Evolutionary conservation across 2,888 invertebrate species (phyloP).

Genomic region (Drosophila rellima): DNA sequence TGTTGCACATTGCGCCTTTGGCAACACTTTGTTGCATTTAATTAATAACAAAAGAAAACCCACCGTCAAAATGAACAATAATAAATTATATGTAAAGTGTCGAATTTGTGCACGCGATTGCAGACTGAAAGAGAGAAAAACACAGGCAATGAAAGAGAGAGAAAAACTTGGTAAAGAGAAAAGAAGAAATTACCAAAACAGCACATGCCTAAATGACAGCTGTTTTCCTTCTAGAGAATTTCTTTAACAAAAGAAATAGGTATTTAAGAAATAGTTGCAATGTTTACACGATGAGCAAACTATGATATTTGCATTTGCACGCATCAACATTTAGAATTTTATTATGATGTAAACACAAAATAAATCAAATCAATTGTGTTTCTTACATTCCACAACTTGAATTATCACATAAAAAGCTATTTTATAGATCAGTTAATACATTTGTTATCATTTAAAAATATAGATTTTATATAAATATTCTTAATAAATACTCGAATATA

Average conservation of each 20-base stretch:
- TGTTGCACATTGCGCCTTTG: slow-evolving; percentile 17
- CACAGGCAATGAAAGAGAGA: slow-evolving; percentile 8
- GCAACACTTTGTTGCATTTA: slow-evolving; percentile 36
- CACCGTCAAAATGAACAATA: slow-evolving; percentile 5
- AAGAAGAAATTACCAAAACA: slow-evolving; percentile 6
- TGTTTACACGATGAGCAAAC: slow-evolving; percentile 6
- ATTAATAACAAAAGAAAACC: slow-evolving; percentile 44
- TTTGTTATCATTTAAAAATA: not conserved
- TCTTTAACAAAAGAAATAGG: not conserved
- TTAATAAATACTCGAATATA: not conserved
- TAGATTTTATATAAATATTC: not conserved
- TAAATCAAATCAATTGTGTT: not conserved
- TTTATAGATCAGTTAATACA: not conserved
- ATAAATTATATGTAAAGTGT: slow-evolving; percentile 22
- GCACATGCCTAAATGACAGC: slow-evolving; percentile 8
- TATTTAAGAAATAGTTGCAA: not conserved
- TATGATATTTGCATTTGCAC: not conserved
- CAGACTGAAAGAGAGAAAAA: not conserved
- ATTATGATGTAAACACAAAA: not conserved
- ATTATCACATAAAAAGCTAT: slow-evolving; percentile 2
- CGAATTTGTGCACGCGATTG: slow-evolving; percentile 60
- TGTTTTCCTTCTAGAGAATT: not conserved
- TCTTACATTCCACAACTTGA: not conserved
- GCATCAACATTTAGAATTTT: not conserved
- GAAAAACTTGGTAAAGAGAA: not conserved